Base-by-base conservation (phyloP, 2,888 invertebrate species). In the Polydrusus cervinus region DNA sequence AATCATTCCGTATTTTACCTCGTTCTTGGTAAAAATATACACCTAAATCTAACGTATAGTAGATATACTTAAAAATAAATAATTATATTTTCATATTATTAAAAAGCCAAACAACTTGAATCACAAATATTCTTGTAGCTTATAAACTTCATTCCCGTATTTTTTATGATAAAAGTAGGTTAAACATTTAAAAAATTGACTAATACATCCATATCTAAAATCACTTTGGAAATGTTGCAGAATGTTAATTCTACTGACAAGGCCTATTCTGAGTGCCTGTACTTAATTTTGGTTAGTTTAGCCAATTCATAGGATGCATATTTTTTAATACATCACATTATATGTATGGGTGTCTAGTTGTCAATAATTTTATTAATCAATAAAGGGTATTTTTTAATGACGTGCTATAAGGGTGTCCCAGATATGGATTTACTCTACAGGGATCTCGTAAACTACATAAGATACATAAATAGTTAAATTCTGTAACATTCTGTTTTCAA, bases 151-250 rank as follows among this genome's bases (percentile, higher is more conserved):
- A 55, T 71, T 34, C 68, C 57, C 14, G 51, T 73, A 66, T 55
- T 71, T 60, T 74, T 65, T 51, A 57, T 72, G 65, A 73, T 76
- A 74, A 76, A 76, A 66, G 64, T 45, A 57, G 30, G 13, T 70
- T 74, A 71, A 77, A 71, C 69, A 74, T 60, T 72, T 71, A 71
- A 77, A 74, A 74, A 77, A 77, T 77, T 77, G 75, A 77, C 75
- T 72, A 72, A 77, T 69, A 64, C 62, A 30, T 66, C 16, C 14
- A 55, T 38, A n/a, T 60, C 57, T 55, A 55, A 68, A 68, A 68
- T 34, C 18, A 13, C 10, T 38, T 38, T 43, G 20, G 68, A 68
- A 57, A 68, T 40, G 11, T 57, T 68, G 68, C 68, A 57, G 53
- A 57, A 40, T 47, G 8, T 43, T n/a, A 43, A 3, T 3, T 3